Conservation (phyloP, 2,888 invertebrate genomes). For the Hirtodrosophila cameraria region DNA sequence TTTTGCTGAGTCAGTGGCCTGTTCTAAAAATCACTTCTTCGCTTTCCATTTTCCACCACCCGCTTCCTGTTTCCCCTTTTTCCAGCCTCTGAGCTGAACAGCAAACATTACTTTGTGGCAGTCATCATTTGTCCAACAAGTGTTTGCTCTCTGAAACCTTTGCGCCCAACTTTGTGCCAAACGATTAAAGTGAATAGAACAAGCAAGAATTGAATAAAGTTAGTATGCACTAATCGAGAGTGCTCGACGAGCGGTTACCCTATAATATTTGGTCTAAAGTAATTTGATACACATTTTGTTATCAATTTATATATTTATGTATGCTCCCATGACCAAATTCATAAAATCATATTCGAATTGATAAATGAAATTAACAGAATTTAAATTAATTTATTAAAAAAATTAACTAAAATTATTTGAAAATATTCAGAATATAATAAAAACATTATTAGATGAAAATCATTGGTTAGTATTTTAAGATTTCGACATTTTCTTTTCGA, state of each 20-base stretch:
- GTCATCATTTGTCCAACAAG: conserved; percentile 74
- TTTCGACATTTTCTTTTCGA: too few species aligned
- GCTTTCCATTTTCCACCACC: background rate
- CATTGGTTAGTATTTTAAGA: too few species aligned
- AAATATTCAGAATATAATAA: too few species aligned
- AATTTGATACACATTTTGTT: too few species aligned
- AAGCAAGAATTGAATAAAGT: conserved; percentile 18
- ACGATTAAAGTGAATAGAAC: conserved; percentile 58
- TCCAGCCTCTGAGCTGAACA: conserved; percentile 45
- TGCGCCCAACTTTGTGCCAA: conserved; percentile 51
- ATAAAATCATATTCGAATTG: too few species aligned
- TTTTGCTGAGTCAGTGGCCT: conserved; percentile 57
- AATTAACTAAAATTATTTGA: too few species aligned
- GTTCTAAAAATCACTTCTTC: conserved; percentile 1
- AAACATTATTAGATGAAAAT: too few species aligned
- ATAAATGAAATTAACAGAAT: too few species aligned
- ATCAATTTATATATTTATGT: too few species aligned
- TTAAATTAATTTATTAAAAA: too few species aligned
- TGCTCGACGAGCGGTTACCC: background rate
- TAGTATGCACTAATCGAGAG: background rate
- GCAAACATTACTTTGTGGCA: conserved; percentile 75
- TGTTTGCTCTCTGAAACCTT: conserved; percentile 76
- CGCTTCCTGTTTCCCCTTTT: too few species aligned
- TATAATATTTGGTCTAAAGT: background rate
- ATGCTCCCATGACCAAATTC: too few species aligned